Percentiles rank a stretch among this genome's conserved stretches.
These are phyloP conservation scores for Reticulitermes speratus DNA, from an alignment of 1,140 invertebrate species.

Conservation along the genomic window DNA sequence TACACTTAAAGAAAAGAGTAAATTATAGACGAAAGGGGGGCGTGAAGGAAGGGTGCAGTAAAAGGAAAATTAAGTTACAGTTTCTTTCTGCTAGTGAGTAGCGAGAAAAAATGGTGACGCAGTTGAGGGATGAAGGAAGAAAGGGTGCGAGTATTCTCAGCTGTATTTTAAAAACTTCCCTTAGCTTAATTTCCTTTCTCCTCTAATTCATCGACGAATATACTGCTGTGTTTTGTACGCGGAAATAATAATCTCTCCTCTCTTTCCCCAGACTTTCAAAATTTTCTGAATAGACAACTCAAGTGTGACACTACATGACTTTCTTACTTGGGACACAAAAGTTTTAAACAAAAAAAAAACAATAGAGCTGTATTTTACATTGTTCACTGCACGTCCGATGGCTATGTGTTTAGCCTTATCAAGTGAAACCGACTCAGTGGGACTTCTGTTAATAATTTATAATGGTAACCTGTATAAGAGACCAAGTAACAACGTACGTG, in stretches of 20 bases:
- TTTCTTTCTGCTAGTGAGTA: neutral
- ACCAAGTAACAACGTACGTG: too few relatives aligned
- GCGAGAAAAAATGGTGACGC: neutral
- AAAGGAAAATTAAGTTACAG: conserved; percentile 8
- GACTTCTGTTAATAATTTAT: too few relatives aligned
- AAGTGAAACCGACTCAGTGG: too few relatives aligned
- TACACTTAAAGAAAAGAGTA: neutral
- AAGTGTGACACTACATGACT: neutral
- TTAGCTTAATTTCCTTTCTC: neutral
- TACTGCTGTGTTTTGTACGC: neutral
- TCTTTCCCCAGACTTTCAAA: neutral
- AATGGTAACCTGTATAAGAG: too few relatives aligned
- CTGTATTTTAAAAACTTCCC: neutral
- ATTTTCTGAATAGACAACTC: neutral
- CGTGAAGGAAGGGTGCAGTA: neutral
- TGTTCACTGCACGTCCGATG: too few relatives aligned
- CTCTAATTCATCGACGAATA: neutral
- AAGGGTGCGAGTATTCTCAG: neutral
- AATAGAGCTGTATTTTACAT: too few relatives aligned
- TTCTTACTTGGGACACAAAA: too few relatives aligned
- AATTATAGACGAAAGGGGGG: neutral
- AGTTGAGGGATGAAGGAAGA: neutral
- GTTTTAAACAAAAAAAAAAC: too few relatives aligned
- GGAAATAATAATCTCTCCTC: neutral
- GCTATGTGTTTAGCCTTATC: too few relatives aligned